phyloP scores from a whole-genome alignment of 2,113 vertebrate species.

The Nothoprocta pentlandii region DNA sequence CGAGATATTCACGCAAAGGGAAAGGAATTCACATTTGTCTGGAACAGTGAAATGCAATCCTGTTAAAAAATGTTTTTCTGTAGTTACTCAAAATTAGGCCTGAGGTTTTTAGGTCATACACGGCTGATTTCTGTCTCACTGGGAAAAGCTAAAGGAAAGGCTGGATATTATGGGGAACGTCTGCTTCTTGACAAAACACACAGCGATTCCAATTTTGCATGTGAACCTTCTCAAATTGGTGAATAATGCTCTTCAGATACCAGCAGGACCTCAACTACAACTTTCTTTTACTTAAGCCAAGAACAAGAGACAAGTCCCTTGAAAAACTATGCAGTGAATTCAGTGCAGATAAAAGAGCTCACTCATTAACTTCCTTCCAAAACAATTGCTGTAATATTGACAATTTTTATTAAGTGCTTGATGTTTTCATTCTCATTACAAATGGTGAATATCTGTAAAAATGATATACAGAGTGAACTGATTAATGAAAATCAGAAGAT shows the following conservation, averaged over 20 bases:
- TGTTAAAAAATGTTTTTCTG: constrained; percentile 5
- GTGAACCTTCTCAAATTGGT: not conserved
- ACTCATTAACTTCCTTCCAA: not conserved
- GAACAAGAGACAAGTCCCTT: not conserved
- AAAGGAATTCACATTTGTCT: constrained; percentile 26
- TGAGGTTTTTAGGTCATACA: constrained; percentile 2
- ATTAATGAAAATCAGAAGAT: not conserved
- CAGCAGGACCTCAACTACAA: not conserved
- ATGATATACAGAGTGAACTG: not conserved
- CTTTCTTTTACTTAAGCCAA: not conserved
- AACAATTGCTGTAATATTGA: not conserved
- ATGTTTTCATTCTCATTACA: not conserved
- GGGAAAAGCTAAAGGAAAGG: not conserved
- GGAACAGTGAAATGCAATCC: constrained; percentile 2
- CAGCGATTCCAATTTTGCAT: not conserved
- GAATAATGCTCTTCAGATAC: not conserved
- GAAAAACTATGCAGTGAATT: not conserved
- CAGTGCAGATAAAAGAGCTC: not conserved
- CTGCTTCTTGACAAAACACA: not conserved
- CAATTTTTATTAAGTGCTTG: not conserved
- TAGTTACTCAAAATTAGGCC: not conserved
- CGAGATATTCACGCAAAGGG: not conserved
- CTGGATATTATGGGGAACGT: not conserved
- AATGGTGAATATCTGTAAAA: not conserved
- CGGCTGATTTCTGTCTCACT: not conserved